Evolutionary conservation across 2,797 vertebrate genomes (phyloP).

Genomic region (Petrocephalus sullivani): DNA sequence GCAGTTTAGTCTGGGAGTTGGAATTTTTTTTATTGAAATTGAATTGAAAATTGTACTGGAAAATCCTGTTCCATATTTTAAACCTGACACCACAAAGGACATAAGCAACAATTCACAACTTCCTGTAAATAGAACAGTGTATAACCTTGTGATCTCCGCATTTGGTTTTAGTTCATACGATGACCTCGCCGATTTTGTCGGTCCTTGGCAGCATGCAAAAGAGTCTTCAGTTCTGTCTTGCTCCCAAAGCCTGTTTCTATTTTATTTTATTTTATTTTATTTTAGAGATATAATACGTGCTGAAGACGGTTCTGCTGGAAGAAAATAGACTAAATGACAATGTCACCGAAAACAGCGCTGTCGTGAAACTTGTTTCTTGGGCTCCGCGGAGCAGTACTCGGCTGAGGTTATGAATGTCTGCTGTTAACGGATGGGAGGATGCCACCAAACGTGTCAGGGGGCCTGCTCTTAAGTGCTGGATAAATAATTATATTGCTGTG

Average conservation of each 20-base stretch:
- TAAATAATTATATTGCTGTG: conserved; percentile 70
- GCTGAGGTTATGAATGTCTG: conserved; percentile 35
- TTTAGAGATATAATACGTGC: background rate
- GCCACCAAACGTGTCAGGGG: conserved; percentile 43
- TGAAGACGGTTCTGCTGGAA: background rate
- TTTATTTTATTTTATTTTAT: background rate
- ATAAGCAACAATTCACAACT: background rate
- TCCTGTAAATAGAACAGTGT: background rate
- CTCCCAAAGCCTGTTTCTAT: background rate
- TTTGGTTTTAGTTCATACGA: background rate
- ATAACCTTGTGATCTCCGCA: background rate
- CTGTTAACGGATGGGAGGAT: conserved; percentile 43
- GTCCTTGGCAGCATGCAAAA: background rate
- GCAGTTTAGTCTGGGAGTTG: too few relatives aligned
- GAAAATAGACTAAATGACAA: background rate
- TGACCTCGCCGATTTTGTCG: background rate
- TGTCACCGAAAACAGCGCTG: conserved; percentile 17
- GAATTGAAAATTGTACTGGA: too few relatives aligned
- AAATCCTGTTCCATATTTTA: background rate
- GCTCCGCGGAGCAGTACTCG: conserved; percentile 41
- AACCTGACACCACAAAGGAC: background rate
- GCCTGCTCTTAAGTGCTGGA: conserved; percentile 37
- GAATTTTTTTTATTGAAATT: too few relatives aligned
- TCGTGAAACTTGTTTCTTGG: conserved; percentile 38
- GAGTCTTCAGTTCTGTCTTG: background rate